Base-by-base conservation (phyloP, 64 coral and sea anemone species). In the Astreopora myriophthalma region DNA sequence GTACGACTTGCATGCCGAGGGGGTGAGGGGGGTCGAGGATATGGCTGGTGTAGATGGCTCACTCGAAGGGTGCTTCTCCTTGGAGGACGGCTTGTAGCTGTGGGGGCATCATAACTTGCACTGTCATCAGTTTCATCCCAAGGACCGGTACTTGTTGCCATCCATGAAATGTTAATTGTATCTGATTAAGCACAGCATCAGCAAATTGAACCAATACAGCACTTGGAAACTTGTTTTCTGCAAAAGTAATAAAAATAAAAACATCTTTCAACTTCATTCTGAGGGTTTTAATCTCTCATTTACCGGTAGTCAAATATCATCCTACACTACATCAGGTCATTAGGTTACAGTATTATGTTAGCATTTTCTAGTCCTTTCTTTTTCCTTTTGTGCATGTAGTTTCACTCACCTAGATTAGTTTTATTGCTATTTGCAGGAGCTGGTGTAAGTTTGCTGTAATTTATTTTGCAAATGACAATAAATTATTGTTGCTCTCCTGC, bases 91-190 rank as follows among this genome's bases (percentile, higher is more conserved):
- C 70, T 85, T 51, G 48, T 69, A 32, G 92, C 76, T 19, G 78
- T 44, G 32, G 95, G 91, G 58, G 80, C 77, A 69, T 94, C 86
- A 76, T 90, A 88, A 52, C 83, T 90, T 8, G 95, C 89, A 83
- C 95, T 97, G 49, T 89, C 92, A 60, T 94, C 95, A 79, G 95
- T 90, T 58, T 84, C 80, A 97, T 97, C 95, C 95, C 95, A 97
- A 57, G 95, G 95, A 46, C 95, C 95, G 66, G 91, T 94, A 37
- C 95, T 97, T 83, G 79, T 64, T 89, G 95, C 95, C 95, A 97
- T 97, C 95, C 95, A 97, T 97, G 57, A 64, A 83, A 60, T 25
- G 22, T 64, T 60, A 64, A 61, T 65, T 6, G 9, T 22, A 24
- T 33, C 33, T 23, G 1, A 57, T 38, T 20, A n/a, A 30, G 33